Evolutionary conservation across 2,888 invertebrate species (phyloP).

Genomic region (Ectropis crepuscularia): DNA sequence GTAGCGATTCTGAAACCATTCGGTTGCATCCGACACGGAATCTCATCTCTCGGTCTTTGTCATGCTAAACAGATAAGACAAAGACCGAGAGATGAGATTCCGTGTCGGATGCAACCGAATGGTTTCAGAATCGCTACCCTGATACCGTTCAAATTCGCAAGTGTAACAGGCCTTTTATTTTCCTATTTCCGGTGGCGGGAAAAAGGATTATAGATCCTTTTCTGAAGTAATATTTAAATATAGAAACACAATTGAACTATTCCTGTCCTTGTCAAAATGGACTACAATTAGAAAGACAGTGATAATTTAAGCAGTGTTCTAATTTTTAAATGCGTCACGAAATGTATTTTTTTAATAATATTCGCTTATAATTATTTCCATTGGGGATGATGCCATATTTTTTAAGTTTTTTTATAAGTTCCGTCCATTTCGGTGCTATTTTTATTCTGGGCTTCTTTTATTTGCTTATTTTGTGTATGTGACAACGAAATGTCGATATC

Average conservation of each 20-base stretch:
- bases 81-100: too few species aligned
- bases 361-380: slow-evolving; percentile 38
- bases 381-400: slow-evolving; percentile 75
- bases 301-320: too few species aligned
- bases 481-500: slow-evolving; percentile 77
- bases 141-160: slow-evolving; percentile 14
- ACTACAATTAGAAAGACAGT: too few species aligned
- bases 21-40: too few species aligned
- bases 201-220: slow-evolving; percentile 12
- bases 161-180: slow-evolving; percentile 25
- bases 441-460: slow-evolving; percentile 48
- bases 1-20: too few species aligned
- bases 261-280: too few species aligned
- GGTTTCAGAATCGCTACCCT: too few species aligned
- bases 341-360: slow-evolving; percentile 29
- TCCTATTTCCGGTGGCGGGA: slow-evolving; percentile 63
- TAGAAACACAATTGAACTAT: too few species aligned
- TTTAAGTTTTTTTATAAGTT: slow-evolving; percentile 59
- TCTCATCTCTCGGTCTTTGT: too few species aligned
- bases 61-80: too few species aligned
- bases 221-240: too few species aligned
- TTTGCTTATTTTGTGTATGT: slow-evolving; percentile 49
- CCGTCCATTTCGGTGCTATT: slow-evolving; percentile 79
- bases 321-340: slow-evolving; percentile 28
- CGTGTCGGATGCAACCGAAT: too few species aligned